Evolutionary conservation across 1,140 invertebrate genomes (phyloP), one percentile per base, ranked within the genome.

Genomic region (Telenomus remus): DNA sequence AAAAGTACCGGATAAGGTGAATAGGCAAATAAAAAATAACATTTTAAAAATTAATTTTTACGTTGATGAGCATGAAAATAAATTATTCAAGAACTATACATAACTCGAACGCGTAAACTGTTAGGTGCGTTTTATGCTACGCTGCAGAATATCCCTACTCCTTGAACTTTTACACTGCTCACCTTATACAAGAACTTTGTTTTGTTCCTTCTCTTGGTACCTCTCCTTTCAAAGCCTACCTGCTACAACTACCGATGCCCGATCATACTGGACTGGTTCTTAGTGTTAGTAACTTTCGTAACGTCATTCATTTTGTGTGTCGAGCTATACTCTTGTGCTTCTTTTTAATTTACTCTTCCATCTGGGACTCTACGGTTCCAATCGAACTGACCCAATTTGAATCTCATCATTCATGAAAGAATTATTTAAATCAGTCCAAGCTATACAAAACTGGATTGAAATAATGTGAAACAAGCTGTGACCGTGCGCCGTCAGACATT

Each of bases 201-300:
- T 61, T 63, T 42, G 39, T 60, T 76, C 34, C 47, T 33, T 66
- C 37, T 50, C 49, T 51, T 53, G 19, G 51, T 39, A 35, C 42
- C 12, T 59, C 54, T 65, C 74, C 16, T 56, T 57, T 4, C 48
- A 74, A 49, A 50, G n/a, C 71, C 59, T 66, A 75, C 75, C 79
- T 79, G 75, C 61, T 61, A 14, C 72, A 70, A 68, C 65, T 50
- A 78, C 78, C 74, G 56, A 61, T 55, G 55, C 75, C 78, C 74
- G 56, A 61, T 55, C n/a, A n/a, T n/a, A n/a, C n/a, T n/a, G n/a
- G n/a, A 56, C 57, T 50, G 43, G 46, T 61, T 61, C n/a, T n/a
- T n/a, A n/a, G n/a, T 79, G 2, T 72, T 56, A 64, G 70, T 63
- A 73, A 63, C 66, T 80, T 69, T 78, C 68, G 50, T 71, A 60